These are phyloP conservation scores for Lophochroa leadbeateri DNA, from an alignment of 2,113 vertebrate genomes.

Conservation along the genomic window DNA sequence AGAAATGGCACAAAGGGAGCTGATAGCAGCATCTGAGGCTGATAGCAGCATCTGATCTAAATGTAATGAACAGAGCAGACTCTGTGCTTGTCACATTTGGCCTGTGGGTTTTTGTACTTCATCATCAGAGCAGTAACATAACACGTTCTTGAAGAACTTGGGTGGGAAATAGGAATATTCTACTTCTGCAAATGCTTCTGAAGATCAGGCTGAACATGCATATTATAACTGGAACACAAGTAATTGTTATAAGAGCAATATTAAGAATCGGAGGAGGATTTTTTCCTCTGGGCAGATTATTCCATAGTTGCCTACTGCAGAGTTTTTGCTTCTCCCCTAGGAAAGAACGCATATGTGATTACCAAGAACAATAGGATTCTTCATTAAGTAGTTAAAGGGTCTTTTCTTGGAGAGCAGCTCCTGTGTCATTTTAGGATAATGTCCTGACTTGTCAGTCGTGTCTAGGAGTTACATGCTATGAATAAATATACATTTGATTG, in stretches of 20 bases:
- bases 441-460: neutral
- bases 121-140: neutral
- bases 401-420: neutral
- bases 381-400: neutral
- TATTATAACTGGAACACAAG: neutral
- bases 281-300: neutral
- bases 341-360: neutral
- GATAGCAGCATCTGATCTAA: neutral
- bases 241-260: neutral
- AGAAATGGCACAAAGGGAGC: neutral
- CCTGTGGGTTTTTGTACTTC: constrained; percentile 21
- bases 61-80: neutral
- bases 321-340: neutral
- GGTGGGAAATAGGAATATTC: neutral
- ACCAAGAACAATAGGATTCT: neutral
- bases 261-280: neutral
- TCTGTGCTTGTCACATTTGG: neutral
- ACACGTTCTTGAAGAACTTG: neutral
- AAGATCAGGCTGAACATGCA: neutral
- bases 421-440: neutral
- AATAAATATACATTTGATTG: neutral
- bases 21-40: neutral
- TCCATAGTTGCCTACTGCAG: neutral
- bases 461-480: neutral
- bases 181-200: neutral